A percentile compares a stretch with the other conserved stretches of the same genome.
Evolutionary conservation across 2,113 vertebrate genomes (phyloP).

Genomic region (Anarrhichthys ocellatus): DNA sequence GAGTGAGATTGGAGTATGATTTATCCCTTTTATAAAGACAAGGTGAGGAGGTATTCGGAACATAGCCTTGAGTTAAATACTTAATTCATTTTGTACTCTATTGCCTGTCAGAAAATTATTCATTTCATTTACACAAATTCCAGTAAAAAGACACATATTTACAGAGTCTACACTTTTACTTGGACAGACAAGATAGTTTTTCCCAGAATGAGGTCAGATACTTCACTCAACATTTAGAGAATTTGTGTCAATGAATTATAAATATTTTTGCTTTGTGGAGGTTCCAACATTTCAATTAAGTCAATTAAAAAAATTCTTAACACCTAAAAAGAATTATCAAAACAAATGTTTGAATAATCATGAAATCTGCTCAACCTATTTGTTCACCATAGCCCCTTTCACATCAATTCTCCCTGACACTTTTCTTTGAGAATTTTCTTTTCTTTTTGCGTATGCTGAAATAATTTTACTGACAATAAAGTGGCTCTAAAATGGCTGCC

Average conservation of each 20-base stretch:
- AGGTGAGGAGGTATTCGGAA: constrained; percentile 21
- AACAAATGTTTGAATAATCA: background rate
- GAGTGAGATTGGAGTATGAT: constrained; percentile 20
- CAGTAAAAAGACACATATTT: background rate
- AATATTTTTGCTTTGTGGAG: background rate
- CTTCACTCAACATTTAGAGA: background rate
- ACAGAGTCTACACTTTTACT: background rate
- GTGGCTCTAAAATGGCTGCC: too few relatives aligned
- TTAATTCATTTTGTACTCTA: background rate
- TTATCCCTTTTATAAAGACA: constrained; percentile 34
- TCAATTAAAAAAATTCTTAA: background rate
- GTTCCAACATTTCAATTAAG: background rate
- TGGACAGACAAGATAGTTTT: background rate
- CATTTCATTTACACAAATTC: background rate
- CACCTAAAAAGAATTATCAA: background rate
- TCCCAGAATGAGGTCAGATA: background rate
- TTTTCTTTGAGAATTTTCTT: too few relatives aligned
- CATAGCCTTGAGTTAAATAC: constrained; percentile 38
- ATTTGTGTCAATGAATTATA: background rate
- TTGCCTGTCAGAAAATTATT: constrained; percentile 9
- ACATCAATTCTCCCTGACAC: background rate
- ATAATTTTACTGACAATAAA: background rate
- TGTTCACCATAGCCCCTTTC: background rate
- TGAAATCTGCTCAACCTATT: background rate
- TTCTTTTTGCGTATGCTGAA: too few relatives aligned